A percentile compares a stretch with the other conserved stretches of the same genome.
phyloP scores from a whole-genome alignment of 1,140 invertebrate genomes.

The Carcinoscorpius rotundicauda region DNA sequence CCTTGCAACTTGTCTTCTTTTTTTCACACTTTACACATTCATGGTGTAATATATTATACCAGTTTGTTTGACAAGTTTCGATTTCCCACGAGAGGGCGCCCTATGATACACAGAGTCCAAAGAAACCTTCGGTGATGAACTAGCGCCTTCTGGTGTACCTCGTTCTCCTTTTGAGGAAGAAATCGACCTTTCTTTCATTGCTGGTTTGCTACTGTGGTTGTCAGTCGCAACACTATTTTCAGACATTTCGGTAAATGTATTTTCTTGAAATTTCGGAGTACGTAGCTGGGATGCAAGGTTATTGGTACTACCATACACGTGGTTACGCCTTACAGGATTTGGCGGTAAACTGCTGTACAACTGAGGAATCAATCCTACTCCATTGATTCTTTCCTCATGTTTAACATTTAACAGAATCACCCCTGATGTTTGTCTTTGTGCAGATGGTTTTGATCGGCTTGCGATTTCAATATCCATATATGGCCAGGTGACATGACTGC shows the following conservation, averaged over 20 bases:
- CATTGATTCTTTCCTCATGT: conserved; percentile 5
- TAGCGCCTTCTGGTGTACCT: conserved; percentile 14
- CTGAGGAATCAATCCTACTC: conserved; percentile 5
- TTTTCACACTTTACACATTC: conserved; percentile 18
- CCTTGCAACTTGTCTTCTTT: no score
- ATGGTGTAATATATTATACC: conserved; percentile 24
- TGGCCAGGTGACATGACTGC: conserved; percentile 17
- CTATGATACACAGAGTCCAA: conserved; percentile 13
- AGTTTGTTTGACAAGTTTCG: conserved; percentile 3
- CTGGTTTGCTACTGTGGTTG: background rate
- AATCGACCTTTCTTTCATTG: no score
- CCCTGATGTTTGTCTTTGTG: background rate
- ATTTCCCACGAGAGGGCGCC: background rate
- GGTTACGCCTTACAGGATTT: conserved; percentile 9
- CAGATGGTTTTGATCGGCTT: background rate
- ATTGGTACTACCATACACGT: background rate
- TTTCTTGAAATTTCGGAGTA: background rate
- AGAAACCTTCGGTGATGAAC: conserved; percentile 23
- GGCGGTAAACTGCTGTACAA: conserved; percentile 1
- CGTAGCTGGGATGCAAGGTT: background rate
- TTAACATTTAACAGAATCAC: conserved; percentile 10
- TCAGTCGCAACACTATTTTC: background rate
- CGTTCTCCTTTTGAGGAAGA: background rate
- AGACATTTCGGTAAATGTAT: background rate
- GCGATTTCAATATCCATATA: conserved; percentile 9